Percentiles rank a stretch among this genome's conserved stretches.
These are phyloP conservation scores for Brienomyrus brachyistius DNA, from an alignment of 2,113 vertebrate species.

Conservation along the genomic window DNA sequence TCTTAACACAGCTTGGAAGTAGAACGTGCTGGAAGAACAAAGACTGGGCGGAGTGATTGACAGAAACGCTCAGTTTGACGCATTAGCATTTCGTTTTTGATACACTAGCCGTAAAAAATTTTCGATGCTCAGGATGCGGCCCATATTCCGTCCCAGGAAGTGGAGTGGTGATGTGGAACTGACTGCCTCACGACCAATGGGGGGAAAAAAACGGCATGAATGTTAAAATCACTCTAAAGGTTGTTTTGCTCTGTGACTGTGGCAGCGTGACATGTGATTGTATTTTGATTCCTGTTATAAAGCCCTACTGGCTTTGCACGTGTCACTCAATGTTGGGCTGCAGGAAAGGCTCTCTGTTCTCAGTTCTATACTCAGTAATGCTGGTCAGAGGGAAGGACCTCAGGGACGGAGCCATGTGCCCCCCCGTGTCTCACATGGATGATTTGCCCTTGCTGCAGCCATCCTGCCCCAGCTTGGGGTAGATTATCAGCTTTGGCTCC, in stretches of 20 bases:
- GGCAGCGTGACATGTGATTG: neutral
- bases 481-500: conserved; percentile 12
- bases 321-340: neutral
- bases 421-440: neutral
- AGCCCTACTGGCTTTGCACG: neutral
- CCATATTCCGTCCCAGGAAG: neutral
- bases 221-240: neutral
- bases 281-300: neutral
- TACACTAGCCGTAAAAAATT: neutral
- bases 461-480: neutral
- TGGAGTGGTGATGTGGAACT: neutral
- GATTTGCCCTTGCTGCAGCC: neutral
- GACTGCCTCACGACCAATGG: neutral
- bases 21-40: neutral
- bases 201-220: neutral
- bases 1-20: neutral
- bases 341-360: neutral
- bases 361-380: conserved; percentile 1
- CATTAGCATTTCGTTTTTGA: neutral
- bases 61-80: no score
- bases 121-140: neutral
- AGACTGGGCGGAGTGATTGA: neutral
- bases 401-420: neutral
- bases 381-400: conserved; percentile 12
- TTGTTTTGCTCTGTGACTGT: neutral